Conservation (phyloP, 64 coral and sea anemone genomes). For the Pocillopora damicornis region DNA sequence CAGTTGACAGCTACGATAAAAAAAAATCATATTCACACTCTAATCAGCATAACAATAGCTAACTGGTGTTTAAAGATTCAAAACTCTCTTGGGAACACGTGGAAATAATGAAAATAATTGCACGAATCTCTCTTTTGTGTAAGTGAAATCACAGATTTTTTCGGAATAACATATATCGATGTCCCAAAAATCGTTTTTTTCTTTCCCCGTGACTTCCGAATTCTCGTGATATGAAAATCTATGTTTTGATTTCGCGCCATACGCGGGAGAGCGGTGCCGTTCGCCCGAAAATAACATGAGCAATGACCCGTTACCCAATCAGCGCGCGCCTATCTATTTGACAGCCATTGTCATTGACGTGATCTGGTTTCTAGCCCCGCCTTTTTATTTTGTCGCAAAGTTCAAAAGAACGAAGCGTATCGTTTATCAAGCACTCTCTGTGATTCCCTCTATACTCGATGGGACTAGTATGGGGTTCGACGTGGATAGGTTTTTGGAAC, state of each 20-base stretch:
- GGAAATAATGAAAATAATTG: not conserved
- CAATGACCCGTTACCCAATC: constrained; percentile 78
- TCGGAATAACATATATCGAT: no score
- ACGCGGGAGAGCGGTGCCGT: constrained; percentile 72
- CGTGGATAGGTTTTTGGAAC: constrained; percentile 79
- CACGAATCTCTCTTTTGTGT: not conserved
- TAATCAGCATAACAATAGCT: constrained; percentile 43
- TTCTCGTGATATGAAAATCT: constrained; percentile 52
- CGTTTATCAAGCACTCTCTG: constrained; percentile 72
- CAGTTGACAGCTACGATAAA: constrained; percentile 24
- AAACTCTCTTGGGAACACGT: constrained; percentile 18
- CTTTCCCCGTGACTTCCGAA: constrained; percentile 29
- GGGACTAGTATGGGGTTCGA: constrained; percentile 84
- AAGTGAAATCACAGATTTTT: not conserved
- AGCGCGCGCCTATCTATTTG: constrained; percentile 53
- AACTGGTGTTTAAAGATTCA: constrained; percentile 24
- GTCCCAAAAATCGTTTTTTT: not conserved
- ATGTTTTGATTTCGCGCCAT: constrained; percentile 93
- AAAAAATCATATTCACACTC: constrained; percentile 21
- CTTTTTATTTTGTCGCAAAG: constrained; percentile 90
- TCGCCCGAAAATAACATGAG: constrained; percentile 70
- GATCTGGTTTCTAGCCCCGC: constrained; percentile 73
- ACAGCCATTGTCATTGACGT: constrained; percentile 83
- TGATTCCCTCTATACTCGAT: constrained; percentile 77
- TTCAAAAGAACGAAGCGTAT: constrained; percentile 92